Base-by-base conservation (phyloP, 1,140 invertebrate genomes). In the Calosoma granatense region DNA sequence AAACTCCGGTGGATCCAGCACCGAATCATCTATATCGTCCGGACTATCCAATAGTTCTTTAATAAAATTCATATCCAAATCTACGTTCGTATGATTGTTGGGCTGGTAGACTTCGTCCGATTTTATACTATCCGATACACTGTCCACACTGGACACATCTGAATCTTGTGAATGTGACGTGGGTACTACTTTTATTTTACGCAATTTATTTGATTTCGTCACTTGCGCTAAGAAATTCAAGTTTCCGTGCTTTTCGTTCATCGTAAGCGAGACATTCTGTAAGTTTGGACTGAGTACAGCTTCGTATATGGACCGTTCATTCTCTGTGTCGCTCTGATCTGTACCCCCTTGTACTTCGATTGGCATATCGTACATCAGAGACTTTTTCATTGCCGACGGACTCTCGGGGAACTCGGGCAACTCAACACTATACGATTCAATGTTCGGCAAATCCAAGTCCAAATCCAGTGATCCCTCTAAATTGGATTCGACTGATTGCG, bases 191-290 rank as follows among this genome's bases (percentile, higher is more conserved):
- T 65, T 68, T 2, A 72, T 67, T 53, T 62, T 63, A 56, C 69
- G 63, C 26, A 72, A 61, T 63, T 72, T 72, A 63, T 72, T 70
- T 57, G 67, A 70, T 58, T 62, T 60, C 57, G 63, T 69, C 36
- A 63, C 67, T 53, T 70, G 67, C 11, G 68, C 61, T 14, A 72
- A 61, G 56, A 72, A 72, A 62, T 72, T 72, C 20, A 71, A 60
- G 61, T 71, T 71, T 26, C 69, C 67, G 62, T 71, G 66, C 60
- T 69, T 71, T 60, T 72, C 70, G 59, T 68, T 72, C 68, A 72
- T 69, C 21, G 65, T 71, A 21, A 72, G 60, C 17, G 66, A 65
- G 17, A 72, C 70, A 56, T 70, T 68, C 59, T 72, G 68, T 55
- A 72, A 59, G 64, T 72, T 72, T 9, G 68, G 67, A 64, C 69